Evolutionary conservation across 2,113 vertebrate species (phyloP), one percentile per base, ranked within the genome.

Genomic region (Petrocephalus zakoni): DNA sequence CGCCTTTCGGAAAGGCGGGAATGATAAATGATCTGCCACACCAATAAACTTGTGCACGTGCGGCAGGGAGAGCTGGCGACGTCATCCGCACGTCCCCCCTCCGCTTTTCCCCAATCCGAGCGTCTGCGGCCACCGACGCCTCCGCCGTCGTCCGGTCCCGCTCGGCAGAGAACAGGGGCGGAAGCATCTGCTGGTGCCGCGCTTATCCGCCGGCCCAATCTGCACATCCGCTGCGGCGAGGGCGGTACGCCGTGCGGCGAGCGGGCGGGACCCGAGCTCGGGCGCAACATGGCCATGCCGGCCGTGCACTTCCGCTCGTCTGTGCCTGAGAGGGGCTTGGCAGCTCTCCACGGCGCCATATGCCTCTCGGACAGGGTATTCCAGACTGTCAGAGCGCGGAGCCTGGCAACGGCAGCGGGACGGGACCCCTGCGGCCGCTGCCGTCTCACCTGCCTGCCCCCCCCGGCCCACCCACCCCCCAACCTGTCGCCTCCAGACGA

Each of bases 341-440:
- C 88, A 85, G 55, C 22, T 10, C 56, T 68, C 88, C 88, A 89
- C 21, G 13, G 56, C 56, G 47, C 88, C 88, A 89, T 89, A 85
- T 89, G 82, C 82, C 88, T 46, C 88, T 85, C 47, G 37, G 82
- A 89, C 88, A 51, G 88, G 88, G 55, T 49, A 29, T 21, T 85
- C 88, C 42, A 68, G 56, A 21, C 88, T 29, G 83, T 68, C n/a
- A 51, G 55, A 85, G 55, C 81, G 58, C 22, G 37, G 83, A 68
- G 52, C n/a, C 51, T 61, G 46, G 83, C 82, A 89, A 85, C 46
- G 55, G 88, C 46, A 51, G 56, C n/a, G 22, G 78, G 55, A 84
- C 88, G 34, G 51, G 53, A 49, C 83, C 42, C 49, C 72, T 10
- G 53, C 17, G 25, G 72, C 64, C 34, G 15, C 29, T 51, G 52